Conservation (phyloP, 2,113 vertebrate genomes). For the Megaceryle torquata region DNA sequence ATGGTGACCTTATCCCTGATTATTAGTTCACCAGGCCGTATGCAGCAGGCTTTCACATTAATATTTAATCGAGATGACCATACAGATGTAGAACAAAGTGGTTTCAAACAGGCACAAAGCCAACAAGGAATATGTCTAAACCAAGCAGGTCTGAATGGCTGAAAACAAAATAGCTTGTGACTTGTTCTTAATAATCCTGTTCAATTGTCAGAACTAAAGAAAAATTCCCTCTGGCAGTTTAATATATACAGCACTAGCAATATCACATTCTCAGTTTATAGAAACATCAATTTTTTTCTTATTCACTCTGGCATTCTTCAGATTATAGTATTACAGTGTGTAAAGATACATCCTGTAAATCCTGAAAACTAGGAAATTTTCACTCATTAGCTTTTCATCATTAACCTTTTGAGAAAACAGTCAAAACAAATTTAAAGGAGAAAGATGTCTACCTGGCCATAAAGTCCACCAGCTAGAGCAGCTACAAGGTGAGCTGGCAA, state of each 20-base stretch:
- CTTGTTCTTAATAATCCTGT: not conserved
- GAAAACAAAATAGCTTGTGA: conserved; percentile 19
- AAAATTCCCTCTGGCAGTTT: not conserved
- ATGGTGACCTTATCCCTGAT: conserved; percentile 53
- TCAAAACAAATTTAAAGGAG: not conserved
- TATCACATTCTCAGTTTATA: not conserved
- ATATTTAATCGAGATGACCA: conserved; percentile 50
- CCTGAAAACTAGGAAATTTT: not conserved
- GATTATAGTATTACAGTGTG: not conserved
- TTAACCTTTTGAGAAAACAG: not conserved
- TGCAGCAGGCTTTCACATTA: conserved; percentile 24
- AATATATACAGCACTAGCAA: not conserved
- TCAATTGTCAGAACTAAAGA: not conserved
- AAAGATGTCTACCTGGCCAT: not conserved
- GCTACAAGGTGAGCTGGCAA: not conserved
- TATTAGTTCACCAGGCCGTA: not conserved
- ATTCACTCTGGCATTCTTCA: not conserved
- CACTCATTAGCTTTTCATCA: not conserved
- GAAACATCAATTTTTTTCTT: not conserved
- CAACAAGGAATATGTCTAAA: conserved; percentile 21
- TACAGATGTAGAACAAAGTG: conserved; percentile 37
- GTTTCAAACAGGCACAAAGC: conserved; percentile 10
- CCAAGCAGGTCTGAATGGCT: not conserved
- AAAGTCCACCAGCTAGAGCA: not conserved
- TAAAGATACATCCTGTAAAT: not conserved